These are phyloP conservation scores for Mugil cephalus DNA, from an alignment of 2,113 vertebrate genomes.

Conservation along the genomic window DNA sequence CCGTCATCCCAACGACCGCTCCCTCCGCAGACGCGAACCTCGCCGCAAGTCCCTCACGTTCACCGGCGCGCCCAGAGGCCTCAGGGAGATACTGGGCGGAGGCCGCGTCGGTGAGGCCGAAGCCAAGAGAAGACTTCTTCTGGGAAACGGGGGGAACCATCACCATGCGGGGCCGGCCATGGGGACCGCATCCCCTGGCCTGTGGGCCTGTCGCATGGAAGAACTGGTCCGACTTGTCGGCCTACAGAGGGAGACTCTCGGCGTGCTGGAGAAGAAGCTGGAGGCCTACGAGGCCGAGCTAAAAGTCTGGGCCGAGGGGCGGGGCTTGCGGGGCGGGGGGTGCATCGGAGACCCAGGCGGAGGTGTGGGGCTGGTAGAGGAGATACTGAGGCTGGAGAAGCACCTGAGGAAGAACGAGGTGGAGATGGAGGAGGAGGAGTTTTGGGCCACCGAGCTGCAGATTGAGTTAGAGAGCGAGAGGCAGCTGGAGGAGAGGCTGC, in stretches of 20 bases:
- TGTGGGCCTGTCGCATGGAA: conserved; percentile 83
- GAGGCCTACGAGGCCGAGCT: conserved; percentile 90
- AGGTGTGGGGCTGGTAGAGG: conserved; percentile 84
- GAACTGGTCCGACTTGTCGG: conserved; percentile 91
- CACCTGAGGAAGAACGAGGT: conserved; percentile 93
- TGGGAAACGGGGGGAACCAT: conserved; percentile 72
- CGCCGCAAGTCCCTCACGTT: conserved; percentile 97
- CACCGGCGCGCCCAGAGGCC: conserved; percentile 91
- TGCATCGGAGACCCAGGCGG: conserved; percentile 69
- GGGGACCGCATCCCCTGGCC: conserved; percentile 55
- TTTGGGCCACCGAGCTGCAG: conserved; percentile 97
- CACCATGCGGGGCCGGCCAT: conserved; percentile 55
- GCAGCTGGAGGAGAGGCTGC: conserved; percentile 93
- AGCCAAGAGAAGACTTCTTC: conserved; percentile 87
- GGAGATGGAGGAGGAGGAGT: conserved; percentile 97
- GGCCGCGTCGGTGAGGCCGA: conserved; percentile 87
- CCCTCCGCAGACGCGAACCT: conserved; percentile 92
- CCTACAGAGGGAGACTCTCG: conserved; percentile 92
- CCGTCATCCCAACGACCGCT: conserved; percentile 87
- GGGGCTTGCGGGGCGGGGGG: conserved; percentile 79
- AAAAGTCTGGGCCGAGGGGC: conserved; percentile 88
- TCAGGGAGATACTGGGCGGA: conserved; percentile 92
- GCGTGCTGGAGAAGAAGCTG: conserved; percentile 89
- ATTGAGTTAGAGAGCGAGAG: conserved; percentile 96
- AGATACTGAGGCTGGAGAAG: conserved; percentile 91